Conservation (phyloP, 2,888 invertebrate species). For the Lamellibrachia columna region DNA sequence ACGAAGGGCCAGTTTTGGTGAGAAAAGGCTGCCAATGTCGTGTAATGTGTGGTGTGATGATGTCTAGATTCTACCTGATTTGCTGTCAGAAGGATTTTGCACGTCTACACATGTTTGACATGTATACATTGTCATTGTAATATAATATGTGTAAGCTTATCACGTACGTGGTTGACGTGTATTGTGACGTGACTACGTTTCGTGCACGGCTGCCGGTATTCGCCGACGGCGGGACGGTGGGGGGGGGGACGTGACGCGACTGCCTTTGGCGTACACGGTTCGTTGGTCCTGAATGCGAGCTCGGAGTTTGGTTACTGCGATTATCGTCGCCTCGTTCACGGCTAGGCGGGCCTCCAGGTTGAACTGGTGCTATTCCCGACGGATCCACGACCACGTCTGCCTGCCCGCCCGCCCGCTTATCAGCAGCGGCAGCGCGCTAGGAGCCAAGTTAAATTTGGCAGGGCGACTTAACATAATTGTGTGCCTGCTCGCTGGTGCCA, state of each 20-base stretch:
- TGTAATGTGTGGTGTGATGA: not conserved
- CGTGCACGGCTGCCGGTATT: not conserved
- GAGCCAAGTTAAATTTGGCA: not conserved
- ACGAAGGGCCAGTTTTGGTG: not conserved
- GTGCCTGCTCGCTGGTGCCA: not conserved
- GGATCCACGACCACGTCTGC: not conserved
- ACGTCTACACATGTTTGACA: not conserved
- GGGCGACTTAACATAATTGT: conserved; percentile 4
- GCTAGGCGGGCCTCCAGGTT: not conserved
- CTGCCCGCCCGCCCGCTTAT: not conserved
- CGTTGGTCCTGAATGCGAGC: not conserved
- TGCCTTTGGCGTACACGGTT: not conserved
- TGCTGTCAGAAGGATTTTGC: not conserved
- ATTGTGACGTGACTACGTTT: not conserved
- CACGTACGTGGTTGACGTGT: not conserved
- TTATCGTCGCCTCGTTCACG: not conserved
- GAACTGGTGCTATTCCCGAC: conserved; percentile 4
- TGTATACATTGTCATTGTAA: not conserved
- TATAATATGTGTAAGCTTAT: not conserved
- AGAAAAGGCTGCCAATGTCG: not conserved
- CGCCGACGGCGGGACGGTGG: not conserved
- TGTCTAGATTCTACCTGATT: not conserved
- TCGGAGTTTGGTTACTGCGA: not conserved
- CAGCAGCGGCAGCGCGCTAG: not conserved
- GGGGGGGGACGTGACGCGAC: not conserved